Evolutionary conservation across 1,140 invertebrate species (phyloP).

Genomic region (Proctacanthus coquilletti): DNA sequence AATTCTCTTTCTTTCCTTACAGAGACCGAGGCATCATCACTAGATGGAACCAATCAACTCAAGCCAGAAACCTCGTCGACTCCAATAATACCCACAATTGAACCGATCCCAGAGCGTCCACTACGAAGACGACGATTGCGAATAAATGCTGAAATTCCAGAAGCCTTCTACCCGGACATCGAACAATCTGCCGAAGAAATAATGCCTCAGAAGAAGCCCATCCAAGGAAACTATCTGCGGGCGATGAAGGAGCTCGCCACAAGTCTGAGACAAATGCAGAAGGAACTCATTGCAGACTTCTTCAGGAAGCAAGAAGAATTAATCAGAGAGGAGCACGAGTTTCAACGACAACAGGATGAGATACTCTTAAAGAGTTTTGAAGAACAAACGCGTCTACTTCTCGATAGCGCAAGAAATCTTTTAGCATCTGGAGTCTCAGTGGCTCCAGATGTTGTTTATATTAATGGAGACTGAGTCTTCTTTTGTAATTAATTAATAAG

Average conservation of each 20-base stretch:
- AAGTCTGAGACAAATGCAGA: constrained; percentile 16
- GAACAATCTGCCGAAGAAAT: too few species aligned
- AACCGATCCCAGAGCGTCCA: too few species aligned
- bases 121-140: too few species aligned
- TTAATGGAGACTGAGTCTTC: not conserved
- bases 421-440: not conserved
- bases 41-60: too few species aligned
- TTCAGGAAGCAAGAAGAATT: constrained; percentile 21
- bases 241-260: constrained; percentile 16
- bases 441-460: not conserved
- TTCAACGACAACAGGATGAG: constrained; percentile 19
- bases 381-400: constrained; percentile 14
- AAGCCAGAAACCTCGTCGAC: too few species aligned
- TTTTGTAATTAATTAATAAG: too few species aligned
- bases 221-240: constrained; percentile 11
- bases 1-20: too few species aligned
- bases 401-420: not conserved
- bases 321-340: constrained; percentile 18
- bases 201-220: too few species aligned
- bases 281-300: constrained; percentile 18
- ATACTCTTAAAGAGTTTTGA: constrained; percentile 18
- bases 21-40: too few species aligned
- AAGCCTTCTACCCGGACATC: too few species aligned
- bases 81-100: too few species aligned
- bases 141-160: too few species aligned